Base-by-base conservation (phyloP, 23 tunicate genomes). In the Styela plicata region DNA sequence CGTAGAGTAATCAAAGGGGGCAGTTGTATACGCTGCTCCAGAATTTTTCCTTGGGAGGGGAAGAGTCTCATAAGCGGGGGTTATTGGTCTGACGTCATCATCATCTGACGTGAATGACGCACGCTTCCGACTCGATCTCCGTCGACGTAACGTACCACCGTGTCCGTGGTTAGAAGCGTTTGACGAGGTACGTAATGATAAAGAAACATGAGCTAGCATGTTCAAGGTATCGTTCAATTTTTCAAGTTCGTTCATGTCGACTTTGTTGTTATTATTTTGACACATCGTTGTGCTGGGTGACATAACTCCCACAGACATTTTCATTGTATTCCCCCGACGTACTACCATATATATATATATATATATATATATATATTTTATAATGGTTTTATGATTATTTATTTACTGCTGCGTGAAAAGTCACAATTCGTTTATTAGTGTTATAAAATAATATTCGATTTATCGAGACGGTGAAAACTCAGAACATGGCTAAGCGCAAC, bases 171-270 rank as follows among this genome's bases (percentile, higher is more conserved):
- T 24, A 17, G 78, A 0, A 16, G 78, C 32, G 78, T 62, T 77
- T 13, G 69, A 28, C 24, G 85, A 66, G 22, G 90, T 76, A 7
- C 84, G 86, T 2, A 91, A 52, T 1, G 97, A 86, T 23, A 91
- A 71, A 52, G 97, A 86, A 0, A 91, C 87, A 34, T 83, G 80
- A 24, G 86, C 76, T n/a, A 91, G 79, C 70, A 91, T 30, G n/a
- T 78, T 84, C 24, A 91, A 36, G 26, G 97, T 91, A 24, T 91
- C 97, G 27, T 91, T 83, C 64, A 91, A 64, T 62, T 91, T 91
- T 25, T 86, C 90, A 2, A 86, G n/a, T 57, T 83, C 87, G 16
- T 69, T 31, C 29, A 44, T 52, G 44, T 76, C 81, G 0, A 76
- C 24, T 53, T 76, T 76, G 29, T 52, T 44, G 0, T 36, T 76